phyloP scores from a whole-genome alignment of 2,888 invertebrate genomes.

The Criorhina ranunculi region DNA sequence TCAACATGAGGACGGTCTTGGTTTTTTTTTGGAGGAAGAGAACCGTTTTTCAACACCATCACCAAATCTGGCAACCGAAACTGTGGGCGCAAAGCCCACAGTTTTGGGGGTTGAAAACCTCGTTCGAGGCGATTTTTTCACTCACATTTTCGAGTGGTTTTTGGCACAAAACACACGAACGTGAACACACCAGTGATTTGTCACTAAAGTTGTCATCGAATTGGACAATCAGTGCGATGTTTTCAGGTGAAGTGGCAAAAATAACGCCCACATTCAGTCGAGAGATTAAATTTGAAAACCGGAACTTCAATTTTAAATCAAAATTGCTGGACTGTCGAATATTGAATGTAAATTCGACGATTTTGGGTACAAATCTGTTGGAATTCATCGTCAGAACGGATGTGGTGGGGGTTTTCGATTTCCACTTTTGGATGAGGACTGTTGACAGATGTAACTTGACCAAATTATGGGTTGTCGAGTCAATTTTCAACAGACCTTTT shows the following conservation, averaged over 20 bases:
- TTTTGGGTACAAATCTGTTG: not conserved
- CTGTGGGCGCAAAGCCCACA: not conserved
- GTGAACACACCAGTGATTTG: slow-evolving; percentile 30
- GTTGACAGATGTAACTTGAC: not conserved
- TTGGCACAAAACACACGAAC: not conserved
- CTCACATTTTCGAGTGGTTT: slow-evolving; percentile 18
- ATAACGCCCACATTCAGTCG: not conserved
- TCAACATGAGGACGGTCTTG: not conserved
- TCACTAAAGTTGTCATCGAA: slow-evolving; percentile 20
- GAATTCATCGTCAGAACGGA: not conserved
- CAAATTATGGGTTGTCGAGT: no score
- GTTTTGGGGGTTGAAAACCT: not conserved
- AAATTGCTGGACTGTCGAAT: not conserved
- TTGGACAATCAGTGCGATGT: slow-evolving; percentile 19
- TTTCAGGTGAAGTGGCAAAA: slow-evolving; percentile 11
- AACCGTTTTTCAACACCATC: slow-evolving; percentile 12
- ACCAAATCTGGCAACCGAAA: not conserved
- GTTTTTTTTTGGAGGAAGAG: not conserved
- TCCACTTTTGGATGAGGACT: no score
- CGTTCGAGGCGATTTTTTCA: not conserved
- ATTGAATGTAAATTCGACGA: not conserved
- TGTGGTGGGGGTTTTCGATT: not conserved
- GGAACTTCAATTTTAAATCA: not conserved
- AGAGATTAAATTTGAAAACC: not conserved
- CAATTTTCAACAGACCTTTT: no score